Evolutionary conservation across 2,797 vertebrate genomes (phyloP).

Genomic region (Tenualosa thibaudeaui): DNA sequence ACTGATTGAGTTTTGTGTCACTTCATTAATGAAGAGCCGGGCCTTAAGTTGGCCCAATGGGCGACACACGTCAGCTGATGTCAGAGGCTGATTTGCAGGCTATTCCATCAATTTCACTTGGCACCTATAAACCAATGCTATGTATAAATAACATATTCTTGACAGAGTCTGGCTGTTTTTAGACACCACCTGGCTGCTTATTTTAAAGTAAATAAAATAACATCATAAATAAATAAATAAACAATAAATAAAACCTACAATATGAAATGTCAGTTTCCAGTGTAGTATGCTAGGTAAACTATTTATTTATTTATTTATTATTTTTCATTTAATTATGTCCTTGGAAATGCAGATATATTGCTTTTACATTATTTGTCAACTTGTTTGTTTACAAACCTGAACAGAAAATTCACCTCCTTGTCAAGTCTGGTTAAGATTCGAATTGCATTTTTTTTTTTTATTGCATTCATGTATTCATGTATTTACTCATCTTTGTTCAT

Average conservation of each 20-base stretch:
- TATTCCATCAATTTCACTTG: slow-evolving; percentile 77
- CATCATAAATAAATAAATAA: background rate
- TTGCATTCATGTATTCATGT: too few relatives aligned
- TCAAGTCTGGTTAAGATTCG: background rate
- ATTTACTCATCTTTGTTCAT: too few relatives aligned
- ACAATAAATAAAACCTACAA: background rate
- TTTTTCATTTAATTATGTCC: background rate
- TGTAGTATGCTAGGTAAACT: background rate
- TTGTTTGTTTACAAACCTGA: background rate
- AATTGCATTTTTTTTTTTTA: background rate
- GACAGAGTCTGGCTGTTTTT: background rate
- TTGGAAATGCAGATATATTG: background rate
- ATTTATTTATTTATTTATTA: background rate
- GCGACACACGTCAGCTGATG: slow-evolving; percentile 79
- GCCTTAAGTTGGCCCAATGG: slow-evolving; percentile 65
- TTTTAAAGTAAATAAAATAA: slow-evolving; percentile 5
- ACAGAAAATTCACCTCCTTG: background rate
- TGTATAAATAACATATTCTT: slow-evolving; percentile 66
- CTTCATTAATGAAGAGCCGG: slow-evolving; percentile 76
- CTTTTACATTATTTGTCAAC: background rate
- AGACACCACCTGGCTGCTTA: slow-evolving; percentile 7
- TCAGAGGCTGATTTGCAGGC: slow-evolving; percentile 75
- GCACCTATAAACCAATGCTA: slow-evolving; percentile 71
- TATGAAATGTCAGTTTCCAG: background rate
- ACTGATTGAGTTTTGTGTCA: slow-evolving; percentile 75